Percentiles rank a stretch among this genome's conserved stretches.
phyloP scores from a whole-genome alignment of 1,140 invertebrate genomes.

The Cyclargus thomasi region DNA sequence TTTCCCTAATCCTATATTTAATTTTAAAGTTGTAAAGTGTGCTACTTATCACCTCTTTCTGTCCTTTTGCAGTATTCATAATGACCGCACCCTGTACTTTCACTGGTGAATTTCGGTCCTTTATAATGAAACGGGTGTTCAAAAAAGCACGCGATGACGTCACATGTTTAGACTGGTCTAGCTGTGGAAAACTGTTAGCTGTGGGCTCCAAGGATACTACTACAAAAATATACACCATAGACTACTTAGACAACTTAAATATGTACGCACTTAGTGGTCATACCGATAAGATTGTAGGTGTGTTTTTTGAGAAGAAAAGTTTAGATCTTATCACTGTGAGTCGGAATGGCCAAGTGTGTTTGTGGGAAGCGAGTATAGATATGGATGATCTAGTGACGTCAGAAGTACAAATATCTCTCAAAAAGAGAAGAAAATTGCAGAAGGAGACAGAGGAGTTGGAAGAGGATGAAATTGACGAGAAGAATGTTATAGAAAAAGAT shows the following conservation, averaged over 20 bases:
- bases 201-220: conserved; percentile 92
- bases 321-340: conserved; percentile 88
- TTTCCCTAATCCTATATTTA: no score
- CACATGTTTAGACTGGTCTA: conserved; percentile 92
- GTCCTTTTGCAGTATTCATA: conserved; percentile 81
- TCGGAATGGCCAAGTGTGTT: conserved; percentile 82
- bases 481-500: conserved; percentile 68
- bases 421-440: conserved; percentile 53
- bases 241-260: conserved; percentile 84
- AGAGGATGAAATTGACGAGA: conserved; percentile 79
- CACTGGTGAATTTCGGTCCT: conserved; percentile 90
- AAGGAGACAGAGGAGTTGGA: conserved; percentile 58
- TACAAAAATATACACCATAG: conserved; percentile 86
- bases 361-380: conserved; percentile 92
- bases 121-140: conserved; percentile 89
- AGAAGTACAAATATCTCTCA: conserved; percentile 66
- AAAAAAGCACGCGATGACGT: conserved; percentile 87
- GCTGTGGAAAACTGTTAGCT: conserved; percentile 89
- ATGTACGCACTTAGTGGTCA: conserved; percentile 86
- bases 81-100: conserved; percentile 89
- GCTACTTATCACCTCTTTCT: not conserved
- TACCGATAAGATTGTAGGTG: conserved; percentile 86
- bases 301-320: conserved; percentile 91
- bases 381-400: conserved; percentile 78
- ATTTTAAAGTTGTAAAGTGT: no score